Conservation (phyloP, 1,140 invertebrate genomes). For the Drosophila teissieri region DNA sequence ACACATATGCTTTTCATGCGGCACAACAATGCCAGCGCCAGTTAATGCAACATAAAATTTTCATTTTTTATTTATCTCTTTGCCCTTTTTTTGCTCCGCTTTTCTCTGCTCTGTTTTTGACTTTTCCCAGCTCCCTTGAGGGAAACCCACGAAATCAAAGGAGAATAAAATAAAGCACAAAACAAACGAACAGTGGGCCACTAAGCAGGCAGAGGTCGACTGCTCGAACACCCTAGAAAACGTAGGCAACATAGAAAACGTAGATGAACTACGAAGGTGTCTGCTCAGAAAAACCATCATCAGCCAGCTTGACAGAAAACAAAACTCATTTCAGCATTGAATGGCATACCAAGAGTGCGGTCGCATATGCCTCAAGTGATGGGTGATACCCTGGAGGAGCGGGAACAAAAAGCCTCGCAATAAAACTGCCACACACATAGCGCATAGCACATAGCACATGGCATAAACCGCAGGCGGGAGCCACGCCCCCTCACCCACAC, state of each 20-base stretch:
- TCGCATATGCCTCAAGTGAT: constrained; percentile 1
- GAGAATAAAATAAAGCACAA: constrained; percentile 41
- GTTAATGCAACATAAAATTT: constrained; percentile 80
- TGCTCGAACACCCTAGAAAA: not conserved
- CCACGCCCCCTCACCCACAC: constrained; percentile 58
- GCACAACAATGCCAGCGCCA: constrained; percentile 52
- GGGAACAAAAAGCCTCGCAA: constrained; percentile 51
- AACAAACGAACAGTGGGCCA: constrained; percentile 27
- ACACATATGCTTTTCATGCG: constrained; percentile 73
- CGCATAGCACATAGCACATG: constrained; percentile 57
- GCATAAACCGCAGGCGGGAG: constrained; percentile 74
- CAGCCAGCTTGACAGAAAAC: no score
- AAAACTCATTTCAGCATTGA: no score
- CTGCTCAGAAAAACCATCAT: no score
- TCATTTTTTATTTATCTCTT: constrained; percentile 71
- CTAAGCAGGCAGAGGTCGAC: not conserved
- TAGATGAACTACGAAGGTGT: no score
- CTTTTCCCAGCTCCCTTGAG: constrained; percentile 29
- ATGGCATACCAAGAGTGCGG: not conserved
- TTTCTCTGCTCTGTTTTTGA: not conserved
- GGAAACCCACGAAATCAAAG: constrained; percentile 46
- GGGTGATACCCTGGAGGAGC: constrained; percentile 12
- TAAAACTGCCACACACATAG: constrained; percentile 73
- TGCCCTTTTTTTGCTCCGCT: constrained; percentile 6
- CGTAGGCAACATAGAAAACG: no score